These are phyloP conservation scores for Argyresthia goedartella DNA, from an alignment of 2,888 invertebrate genomes.

Conservation along the genomic window DNA sequence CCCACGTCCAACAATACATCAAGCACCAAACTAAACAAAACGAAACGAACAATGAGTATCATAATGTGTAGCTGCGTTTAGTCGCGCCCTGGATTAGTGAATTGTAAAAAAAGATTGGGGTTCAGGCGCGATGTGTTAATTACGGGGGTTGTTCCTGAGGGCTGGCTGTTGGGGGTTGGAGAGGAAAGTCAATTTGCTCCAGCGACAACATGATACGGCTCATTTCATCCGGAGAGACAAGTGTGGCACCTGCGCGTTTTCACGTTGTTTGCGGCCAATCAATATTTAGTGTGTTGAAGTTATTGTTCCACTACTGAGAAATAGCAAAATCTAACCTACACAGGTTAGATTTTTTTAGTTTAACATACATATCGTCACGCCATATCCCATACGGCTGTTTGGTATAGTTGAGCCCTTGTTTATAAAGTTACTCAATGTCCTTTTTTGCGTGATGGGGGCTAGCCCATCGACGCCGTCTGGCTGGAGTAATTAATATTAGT, in stretches of 20 bases:
- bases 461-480: no score
- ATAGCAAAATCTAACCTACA: no score
- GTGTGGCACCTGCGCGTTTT: constrained; percentile 65
- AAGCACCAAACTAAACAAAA: constrained; percentile 33
- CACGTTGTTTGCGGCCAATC: constrained; percentile 15
- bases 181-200: constrained; percentile 76
- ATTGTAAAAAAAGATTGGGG: constrained; percentile 66
- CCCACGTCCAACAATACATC: constrained; percentile 16
- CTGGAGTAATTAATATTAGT: no score
- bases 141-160: constrained; percentile 45
- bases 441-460: no score
- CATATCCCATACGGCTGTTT: no score
- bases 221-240: constrained; percentile 71
- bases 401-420: no score
- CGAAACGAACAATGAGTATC: constrained; percentile 27
- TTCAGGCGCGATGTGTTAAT: constrained; percentile 66
- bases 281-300: no score
- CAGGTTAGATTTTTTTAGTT: no score
- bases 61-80: constrained; percentile 34
- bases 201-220: constrained; percentile 74
- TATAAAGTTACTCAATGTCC: no score
- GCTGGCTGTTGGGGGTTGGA: constrained; percentile 40
- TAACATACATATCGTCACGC: no score
- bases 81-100: constrained; percentile 66
- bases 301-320: no score